Evolutionary conservation across 2,797 vertebrate genomes (phyloP).

Genomic region (Lagorchestes hirsutus): DNA sequence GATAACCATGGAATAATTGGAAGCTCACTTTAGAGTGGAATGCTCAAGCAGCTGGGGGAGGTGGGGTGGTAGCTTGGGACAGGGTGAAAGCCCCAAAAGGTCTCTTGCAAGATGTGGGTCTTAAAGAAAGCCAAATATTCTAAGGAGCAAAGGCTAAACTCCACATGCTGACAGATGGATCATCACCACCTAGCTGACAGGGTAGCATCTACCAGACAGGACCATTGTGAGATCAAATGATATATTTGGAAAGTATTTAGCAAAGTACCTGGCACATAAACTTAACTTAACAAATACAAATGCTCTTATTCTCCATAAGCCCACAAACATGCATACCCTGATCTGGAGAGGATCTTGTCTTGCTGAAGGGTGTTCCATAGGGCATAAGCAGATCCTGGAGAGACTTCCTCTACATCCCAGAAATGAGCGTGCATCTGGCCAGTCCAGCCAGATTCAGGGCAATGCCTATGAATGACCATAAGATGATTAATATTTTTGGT

Average conservation of each 20-base stretch:
- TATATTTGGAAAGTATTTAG: background rate
- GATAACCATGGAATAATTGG: background rate
- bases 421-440: background rate
- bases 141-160: background rate
- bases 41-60: background rate
- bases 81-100: background rate
- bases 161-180: background rate
- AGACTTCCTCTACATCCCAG: background rate
- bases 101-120: background rate
- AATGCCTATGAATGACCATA: background rate
- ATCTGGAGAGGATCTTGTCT: background rate
- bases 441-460: background rate
- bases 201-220: background rate
- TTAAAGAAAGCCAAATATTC: background rate
- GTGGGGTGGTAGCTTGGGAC: background rate
- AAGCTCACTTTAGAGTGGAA: background rate
- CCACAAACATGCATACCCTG: background rate
- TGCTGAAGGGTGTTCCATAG: background rate
- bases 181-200: rapidly evolving
- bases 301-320: background rate
- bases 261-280: background rate
- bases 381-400: background rate
- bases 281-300: background rate
- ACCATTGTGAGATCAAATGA: background rate
- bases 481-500: background rate